Conservation (phyloP, 2,888 invertebrate genomes). For the Willowsia nigromaculata region DNA sequence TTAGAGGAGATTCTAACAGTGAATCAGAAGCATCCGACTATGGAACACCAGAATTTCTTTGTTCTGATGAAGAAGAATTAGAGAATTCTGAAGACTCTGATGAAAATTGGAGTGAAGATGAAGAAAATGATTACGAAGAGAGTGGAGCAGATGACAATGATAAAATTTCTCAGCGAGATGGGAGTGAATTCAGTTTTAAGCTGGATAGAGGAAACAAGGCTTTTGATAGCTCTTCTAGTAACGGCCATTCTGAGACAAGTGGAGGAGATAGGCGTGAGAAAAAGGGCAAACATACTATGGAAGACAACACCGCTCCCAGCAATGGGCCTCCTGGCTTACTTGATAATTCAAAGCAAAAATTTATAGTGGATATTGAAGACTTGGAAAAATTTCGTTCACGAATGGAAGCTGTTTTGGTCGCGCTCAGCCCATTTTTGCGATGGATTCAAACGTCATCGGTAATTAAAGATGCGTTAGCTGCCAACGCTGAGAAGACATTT, state of each 20-base stretch:
- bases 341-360: constrained; percentile 34
- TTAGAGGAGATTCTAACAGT: constrained; percentile 40
- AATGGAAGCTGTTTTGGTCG: constrained; percentile 72
- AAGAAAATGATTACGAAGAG: constrained; percentile 28
- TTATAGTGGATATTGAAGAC: constrained; percentile 67
- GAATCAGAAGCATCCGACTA: constrained; percentile 54
- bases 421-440: constrained; percentile 74
- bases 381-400: constrained; percentile 71
- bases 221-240: constrained; percentile 74
- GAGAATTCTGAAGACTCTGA: constrained; percentile 34
- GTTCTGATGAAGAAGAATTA: constrained; percentile 29
- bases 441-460: constrained; percentile 76
- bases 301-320: neutral
- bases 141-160: constrained; percentile 9
- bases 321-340: neutral
- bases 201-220: constrained; percentile 50
- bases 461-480: constrained; percentile 76
- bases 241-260: constrained; percentile 73
- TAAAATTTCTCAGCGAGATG: constrained; percentile 6
- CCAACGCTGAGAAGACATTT: constrained; percentile 75
- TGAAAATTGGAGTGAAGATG: constrained; percentile 37
- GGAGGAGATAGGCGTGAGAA: constrained; percentile 49
- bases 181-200: constrained; percentile 12
- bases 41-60: constrained; percentile 34
- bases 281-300: neutral